phyloP scores from a whole-genome alignment of 2,113 vertebrate species.

The Engystomops pustulosus region DNA sequence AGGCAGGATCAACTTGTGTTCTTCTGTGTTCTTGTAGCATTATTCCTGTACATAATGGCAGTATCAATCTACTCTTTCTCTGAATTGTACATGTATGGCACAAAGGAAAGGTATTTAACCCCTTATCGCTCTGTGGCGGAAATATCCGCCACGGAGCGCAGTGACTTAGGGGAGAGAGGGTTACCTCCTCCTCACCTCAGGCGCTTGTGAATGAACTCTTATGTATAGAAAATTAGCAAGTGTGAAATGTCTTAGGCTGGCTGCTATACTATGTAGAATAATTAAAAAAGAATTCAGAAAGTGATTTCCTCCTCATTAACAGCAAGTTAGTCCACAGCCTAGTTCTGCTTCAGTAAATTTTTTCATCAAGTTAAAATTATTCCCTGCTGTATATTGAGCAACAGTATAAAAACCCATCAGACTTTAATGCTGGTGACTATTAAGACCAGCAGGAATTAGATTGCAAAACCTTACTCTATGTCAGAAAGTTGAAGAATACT shows the following conservation, averaged over 20 bases:
- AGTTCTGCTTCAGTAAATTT: slow-evolving; percentile 28
- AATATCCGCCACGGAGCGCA: not conserved
- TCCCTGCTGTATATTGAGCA: slow-evolving; percentile 30
- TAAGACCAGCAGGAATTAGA: slow-evolving; percentile 10
- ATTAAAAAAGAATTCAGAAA: slow-evolving; percentile 9
- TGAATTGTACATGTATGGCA: no score
- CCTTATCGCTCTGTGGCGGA: no score
- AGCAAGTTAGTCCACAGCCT: not conserved
- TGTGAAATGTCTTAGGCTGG: not conserved
- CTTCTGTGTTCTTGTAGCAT: no score
- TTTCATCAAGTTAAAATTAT: slow-evolving; percentile 39
- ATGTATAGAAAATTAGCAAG: no score
- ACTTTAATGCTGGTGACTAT: not conserved
- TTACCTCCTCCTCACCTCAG: no score
- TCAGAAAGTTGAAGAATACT: not conserved
- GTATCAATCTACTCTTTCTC: no score
- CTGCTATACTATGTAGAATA: not conserved
- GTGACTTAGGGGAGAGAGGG: no score
- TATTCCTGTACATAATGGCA: no score
- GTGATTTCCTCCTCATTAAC: slow-evolving; percentile 9
- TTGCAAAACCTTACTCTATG: not conserved
- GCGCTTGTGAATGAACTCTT: no score
- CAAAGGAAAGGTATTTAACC: no score
- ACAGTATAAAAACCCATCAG: not conserved
- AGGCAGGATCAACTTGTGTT: no score